A percentile compares a stretch with the other conserved stretches of the same genome.
Evolutionary conservation across 2,888 invertebrate species (phyloP).

Genomic region (Galerucella pusilla): DNA sequence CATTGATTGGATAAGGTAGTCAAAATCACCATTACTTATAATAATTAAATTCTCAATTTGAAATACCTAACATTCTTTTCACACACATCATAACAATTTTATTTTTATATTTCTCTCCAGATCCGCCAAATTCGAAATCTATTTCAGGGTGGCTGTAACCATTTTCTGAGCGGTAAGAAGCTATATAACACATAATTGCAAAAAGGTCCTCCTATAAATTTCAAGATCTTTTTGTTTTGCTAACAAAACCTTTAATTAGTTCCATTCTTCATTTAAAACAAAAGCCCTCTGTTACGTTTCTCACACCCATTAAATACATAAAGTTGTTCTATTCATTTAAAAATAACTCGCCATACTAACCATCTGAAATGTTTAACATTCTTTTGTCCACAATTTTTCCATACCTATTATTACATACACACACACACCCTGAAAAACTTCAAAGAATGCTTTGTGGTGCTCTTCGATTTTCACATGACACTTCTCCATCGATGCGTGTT

Average conservation of each 20-base stretch:
- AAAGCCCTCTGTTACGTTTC: background rate
- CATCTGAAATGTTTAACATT: constrained; percentile 25
- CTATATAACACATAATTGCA: no score
- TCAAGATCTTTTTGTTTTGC: background rate
- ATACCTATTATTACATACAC: background rate
- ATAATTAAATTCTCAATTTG: no score
- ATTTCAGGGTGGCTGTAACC: no score
- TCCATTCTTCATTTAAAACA: background rate
- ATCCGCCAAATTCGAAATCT: no score
- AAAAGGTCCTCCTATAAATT: background rate
- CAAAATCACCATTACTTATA: no score
- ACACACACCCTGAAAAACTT: background rate
- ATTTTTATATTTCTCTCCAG: no score
- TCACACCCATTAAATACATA: background rate
- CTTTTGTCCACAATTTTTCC: constrained; percentile 33
- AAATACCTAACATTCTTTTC: no score
- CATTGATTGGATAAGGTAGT: no score
- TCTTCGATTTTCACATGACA: constrained; percentile 27
- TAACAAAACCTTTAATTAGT: constrained; percentile 3
- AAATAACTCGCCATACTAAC: constrained; percentile 32
- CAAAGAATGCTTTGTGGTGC: constrained; percentile 21
- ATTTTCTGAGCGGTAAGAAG: no score
- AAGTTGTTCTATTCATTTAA: constrained; percentile 18
- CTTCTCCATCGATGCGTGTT: constrained; percentile 39
- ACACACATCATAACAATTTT: no score